Base-by-base conservation (phyloP, 2,113 vertebrate species). In the Megaceryle torquata region DNA sequence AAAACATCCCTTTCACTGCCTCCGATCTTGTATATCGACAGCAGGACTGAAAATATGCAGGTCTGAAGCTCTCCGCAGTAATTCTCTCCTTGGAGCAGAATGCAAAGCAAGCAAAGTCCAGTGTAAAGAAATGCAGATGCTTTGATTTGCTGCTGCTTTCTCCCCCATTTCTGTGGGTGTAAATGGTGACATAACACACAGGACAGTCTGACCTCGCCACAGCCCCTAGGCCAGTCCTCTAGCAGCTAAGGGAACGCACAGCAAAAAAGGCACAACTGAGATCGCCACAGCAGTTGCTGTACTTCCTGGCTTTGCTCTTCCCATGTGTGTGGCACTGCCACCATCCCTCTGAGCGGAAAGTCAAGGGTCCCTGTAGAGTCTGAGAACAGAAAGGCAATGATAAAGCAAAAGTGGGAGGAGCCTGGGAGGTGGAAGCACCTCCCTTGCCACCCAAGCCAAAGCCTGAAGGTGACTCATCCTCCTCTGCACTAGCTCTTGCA, bases 401-500 rank as follows among this genome's bases (percentile, higher is more conserved):
- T 43, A 37, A 81, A 90, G 54, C 67, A 14, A 59, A 43, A 60
- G 51, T 18, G 88, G 69, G 46, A 68, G 71, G 86, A 43, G 51
- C 54, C 13, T 53, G 25, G 67, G 75, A 80, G 90, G 35, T 88
- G 82, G 57, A 56, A 82, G 31, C 5, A 1, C 74, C 70, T 95
- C 78, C 85, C 82, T 82, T 89, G 85, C 85, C 72, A 90, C 80
- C 91, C 86, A 70, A 90, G 78, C 79, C 60, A 70, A 59, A 94
- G 83, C 68, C 82, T 91, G 92, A 82, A 91, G 88, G 79, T 93
- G 94, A 95, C 96, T 97, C 92, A 92, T 95, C 88, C 91, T 90
- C 91, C 92, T 77, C 94, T 92, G 88, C 72, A 11, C 54, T 9
- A 29, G 17, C 44, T 85, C 67, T 61, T 5, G 13, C 50, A 50